phyloP scores from a whole-genome alignment of 2,888 invertebrate genomes.

The Leptinotarsa tumamoca region DNA sequence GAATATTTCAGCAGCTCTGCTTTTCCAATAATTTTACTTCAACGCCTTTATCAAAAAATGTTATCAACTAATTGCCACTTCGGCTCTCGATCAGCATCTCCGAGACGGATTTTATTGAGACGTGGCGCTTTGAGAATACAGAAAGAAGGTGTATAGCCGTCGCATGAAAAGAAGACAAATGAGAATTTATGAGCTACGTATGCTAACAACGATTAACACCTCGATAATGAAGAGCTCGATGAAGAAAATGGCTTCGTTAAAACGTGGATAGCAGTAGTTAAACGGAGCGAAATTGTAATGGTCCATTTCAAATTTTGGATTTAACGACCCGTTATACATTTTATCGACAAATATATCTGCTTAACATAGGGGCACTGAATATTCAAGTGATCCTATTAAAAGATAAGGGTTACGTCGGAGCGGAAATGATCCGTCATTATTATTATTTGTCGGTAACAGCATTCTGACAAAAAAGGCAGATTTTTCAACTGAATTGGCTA shows the following conservation, averaged over 20 bases:
- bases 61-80: slow-evolving; percentile 12
- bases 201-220: slow-evolving; percentile 35
- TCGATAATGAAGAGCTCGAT: slow-evolving; percentile 32
- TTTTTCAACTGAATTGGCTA: too few relatives aligned
- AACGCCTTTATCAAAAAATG: neutral
- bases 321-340: neutral
- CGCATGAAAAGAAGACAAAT: slow-evolving; percentile 31
- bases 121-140: slow-evolving; percentile 8
- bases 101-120: slow-evolving; percentile 11
- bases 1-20: neutral
- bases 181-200: slow-evolving; percentile 38
- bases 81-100: slow-evolving; percentile 11
- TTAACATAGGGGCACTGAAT: neutral
- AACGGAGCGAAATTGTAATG: slow-evolving; percentile 6
- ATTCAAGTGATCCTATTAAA: neutral
- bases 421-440: too few relatives aligned
- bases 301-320: slow-evolving; percentile 20
- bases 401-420: neutral
- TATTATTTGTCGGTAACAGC: too few relatives aligned
- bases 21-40: neutral
- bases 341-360: slow-evolving; percentile 9
- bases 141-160: slow-evolving; percentile 7
- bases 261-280: slow-evolving; percentile 1
- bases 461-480: too few relatives aligned
- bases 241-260: slow-evolving; percentile 13